These are phyloP conservation scores for Falcunculus frontatus DNA, from an alignment of 2,113 vertebrate genomes.

Conservation along the genomic window DNA sequence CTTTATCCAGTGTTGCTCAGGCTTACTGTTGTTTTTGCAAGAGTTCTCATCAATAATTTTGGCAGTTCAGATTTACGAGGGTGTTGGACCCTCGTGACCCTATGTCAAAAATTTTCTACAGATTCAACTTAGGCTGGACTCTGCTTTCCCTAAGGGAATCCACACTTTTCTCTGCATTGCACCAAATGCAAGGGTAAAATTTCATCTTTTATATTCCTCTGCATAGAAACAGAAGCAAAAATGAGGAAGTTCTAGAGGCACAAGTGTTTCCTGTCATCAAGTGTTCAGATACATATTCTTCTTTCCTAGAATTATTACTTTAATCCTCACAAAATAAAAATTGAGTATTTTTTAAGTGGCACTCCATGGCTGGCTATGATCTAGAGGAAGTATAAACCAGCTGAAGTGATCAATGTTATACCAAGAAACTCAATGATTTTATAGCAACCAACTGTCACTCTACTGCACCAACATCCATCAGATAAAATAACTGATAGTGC, in stretches of 20 bases:
- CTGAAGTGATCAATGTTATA: not conserved
- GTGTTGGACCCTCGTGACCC: not conserved
- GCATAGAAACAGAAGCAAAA: not conserved
- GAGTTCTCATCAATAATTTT: not conserved
- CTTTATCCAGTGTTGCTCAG: not conserved
- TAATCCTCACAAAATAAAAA: not conserved
- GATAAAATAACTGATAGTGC: not conserved
- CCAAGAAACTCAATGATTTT: not conserved
- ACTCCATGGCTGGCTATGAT: not conserved
- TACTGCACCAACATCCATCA: not conserved
- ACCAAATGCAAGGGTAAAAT: not conserved
- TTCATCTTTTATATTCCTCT: not conserved
- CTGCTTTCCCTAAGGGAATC: not conserved
- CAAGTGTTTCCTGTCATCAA: not conserved
- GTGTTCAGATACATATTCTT: not conserved
- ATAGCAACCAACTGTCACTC: not conserved
- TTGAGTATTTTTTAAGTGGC: not conserved
- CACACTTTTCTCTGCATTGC: not conserved
- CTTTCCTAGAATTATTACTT: not conserved
- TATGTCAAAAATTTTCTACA: not conserved
- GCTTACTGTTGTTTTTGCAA: not conserved
- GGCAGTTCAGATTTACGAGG: not conserved
- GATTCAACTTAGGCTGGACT: not conserved
- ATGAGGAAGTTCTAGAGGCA: not conserved
- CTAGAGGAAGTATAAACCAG: not conserved